phyloP scores from a whole-genome alignment of 2,888 invertebrate genomes.

The Cybosia mesomella region DNA sequence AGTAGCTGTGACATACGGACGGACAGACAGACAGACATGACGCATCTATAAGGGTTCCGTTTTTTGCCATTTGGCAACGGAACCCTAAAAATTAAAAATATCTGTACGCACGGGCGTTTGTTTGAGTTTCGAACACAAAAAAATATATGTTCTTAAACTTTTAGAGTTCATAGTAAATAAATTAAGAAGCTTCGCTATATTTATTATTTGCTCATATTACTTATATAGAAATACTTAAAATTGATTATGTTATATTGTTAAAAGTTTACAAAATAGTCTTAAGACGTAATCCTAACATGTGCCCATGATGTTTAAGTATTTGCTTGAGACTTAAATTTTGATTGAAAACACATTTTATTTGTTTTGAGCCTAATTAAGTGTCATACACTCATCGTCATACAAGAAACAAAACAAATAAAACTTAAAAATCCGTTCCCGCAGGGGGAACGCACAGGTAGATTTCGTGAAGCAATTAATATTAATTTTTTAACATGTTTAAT shows the following conservation, averaged over 20 bases:
- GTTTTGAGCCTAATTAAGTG: not conserved
- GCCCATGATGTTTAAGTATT: not conserved
- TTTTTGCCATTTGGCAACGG: too few relatives aligned
- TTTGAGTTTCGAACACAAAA: not conserved
- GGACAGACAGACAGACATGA: too few relatives aligned
- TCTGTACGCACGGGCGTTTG: not conserved
- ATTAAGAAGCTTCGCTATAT: not conserved
- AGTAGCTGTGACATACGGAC: too few relatives aligned
- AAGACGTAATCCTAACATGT: too few relatives aligned
- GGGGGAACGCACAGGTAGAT: too few relatives aligned
- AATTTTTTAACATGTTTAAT: too few relatives aligned
- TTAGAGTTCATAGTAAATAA: slow-evolving; percentile 10
- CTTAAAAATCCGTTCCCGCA: too few relatives aligned
- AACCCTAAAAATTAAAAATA: not conserved
- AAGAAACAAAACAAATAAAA: too few relatives aligned
- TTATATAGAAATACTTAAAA: not conserved
- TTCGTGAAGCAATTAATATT: too few relatives aligned
- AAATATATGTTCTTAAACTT: not conserved
- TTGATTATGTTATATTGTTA: not conserved
- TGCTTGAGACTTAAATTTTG: not conserved
- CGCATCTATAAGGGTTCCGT: too few relatives aligned
- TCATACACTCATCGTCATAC: not conserved
- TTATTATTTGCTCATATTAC: not conserved
- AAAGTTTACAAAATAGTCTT: not conserved
- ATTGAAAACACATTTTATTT: not conserved